These are phyloP conservation scores for Watsonalla binaria DNA, from an alignment of 2,888 invertebrate species.

Conservation along the genomic window DNA sequence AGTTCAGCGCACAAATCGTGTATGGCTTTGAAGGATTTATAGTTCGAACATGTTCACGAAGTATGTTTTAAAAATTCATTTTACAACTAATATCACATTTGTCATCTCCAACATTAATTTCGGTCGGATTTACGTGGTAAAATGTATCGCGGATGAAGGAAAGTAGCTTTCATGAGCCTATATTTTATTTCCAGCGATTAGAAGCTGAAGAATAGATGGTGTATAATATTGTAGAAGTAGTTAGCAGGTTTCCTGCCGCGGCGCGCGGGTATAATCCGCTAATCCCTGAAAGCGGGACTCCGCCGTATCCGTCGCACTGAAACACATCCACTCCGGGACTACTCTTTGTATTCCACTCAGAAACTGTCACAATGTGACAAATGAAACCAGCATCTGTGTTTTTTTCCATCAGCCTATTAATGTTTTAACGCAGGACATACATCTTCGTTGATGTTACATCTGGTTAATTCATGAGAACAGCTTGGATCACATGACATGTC, in stretches of 20 bases:
- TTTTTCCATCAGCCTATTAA: conserved; percentile 1
- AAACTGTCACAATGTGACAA: neutral
- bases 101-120: too few relatives aligned
- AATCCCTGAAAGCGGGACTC: conserved; percentile 22
- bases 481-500: neutral
- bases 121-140: too few relatives aligned
- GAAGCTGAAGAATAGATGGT: too few relatives aligned
- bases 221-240: conserved; percentile 6
- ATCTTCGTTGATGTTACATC: neutral
- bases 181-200: too few relatives aligned
- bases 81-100: too few relatives aligned
- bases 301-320: conserved; percentile 1
- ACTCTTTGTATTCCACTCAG: neutral
- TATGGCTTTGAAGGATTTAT: too few relatives aligned
- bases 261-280: conserved; percentile 30
- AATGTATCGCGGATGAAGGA: too few relatives aligned
- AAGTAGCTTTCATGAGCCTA: too few relatives aligned
- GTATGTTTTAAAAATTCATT: too few relatives aligned
- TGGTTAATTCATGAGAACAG: neutral
- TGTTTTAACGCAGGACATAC: neutral
- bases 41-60: too few relatives aligned
- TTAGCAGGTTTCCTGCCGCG: conserved; percentile 29
- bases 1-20: too few relatives aligned
- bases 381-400: neutral
- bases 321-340: neutral